Conservation (phyloP, 2,888 invertebrate species). For the Platycheirus rosarum region DNA sequence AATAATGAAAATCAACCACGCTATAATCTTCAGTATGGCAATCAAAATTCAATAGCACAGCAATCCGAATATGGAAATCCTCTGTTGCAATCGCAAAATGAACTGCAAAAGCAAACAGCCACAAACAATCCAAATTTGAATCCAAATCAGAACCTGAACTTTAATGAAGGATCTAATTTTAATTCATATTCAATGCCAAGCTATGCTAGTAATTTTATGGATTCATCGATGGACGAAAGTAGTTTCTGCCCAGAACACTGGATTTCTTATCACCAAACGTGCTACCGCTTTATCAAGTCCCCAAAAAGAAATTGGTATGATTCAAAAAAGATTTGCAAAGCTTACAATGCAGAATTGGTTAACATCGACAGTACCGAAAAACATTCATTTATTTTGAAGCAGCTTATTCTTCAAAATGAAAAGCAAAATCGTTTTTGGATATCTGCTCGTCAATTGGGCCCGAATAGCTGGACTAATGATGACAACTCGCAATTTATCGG, state of each 20-base stretch:
- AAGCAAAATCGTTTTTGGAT: slow-evolving; percentile 94
- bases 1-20: slow-evolving; percentile 80
- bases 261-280: slow-evolving; percentile 91
- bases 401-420: slow-evolving; percentile 92
- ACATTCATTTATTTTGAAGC: slow-evolving; percentile 92
- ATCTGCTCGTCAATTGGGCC: slow-evolving; percentile 89
- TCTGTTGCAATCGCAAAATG: slow-evolving; percentile 76
- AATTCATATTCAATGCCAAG: slow-evolving; percentile 50
- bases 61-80: slow-evolving; percentile 79
- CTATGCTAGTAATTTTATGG: slow-evolving; percentile 77
- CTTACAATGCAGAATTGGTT: slow-evolving; percentile 91
- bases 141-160: slow-evolving; percentile 25
- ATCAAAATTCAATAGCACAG: slow-evolving; percentile 76
- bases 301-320: slow-evolving; percentile 91
- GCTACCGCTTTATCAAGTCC: slow-evolving; percentile 95
- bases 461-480: slow-evolving; percentile 92
- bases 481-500: slow-evolving; percentile 91
- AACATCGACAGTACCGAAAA: slow-evolving; percentile 92
- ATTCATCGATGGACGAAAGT: slow-evolving; percentile 79
- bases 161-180: slow-evolving; percentile 61
- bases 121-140: slow-evolving; percentile 50
- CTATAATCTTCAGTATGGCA: slow-evolving; percentile 79
- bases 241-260: slow-evolving; percentile 92
- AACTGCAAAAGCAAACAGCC: slow-evolving; percentile 75
- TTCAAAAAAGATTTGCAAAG: slow-evolving; percentile 92